Base-by-base conservation (phyloP, 2,797 vertebrate species). In the Galago senegalensis region DNA sequence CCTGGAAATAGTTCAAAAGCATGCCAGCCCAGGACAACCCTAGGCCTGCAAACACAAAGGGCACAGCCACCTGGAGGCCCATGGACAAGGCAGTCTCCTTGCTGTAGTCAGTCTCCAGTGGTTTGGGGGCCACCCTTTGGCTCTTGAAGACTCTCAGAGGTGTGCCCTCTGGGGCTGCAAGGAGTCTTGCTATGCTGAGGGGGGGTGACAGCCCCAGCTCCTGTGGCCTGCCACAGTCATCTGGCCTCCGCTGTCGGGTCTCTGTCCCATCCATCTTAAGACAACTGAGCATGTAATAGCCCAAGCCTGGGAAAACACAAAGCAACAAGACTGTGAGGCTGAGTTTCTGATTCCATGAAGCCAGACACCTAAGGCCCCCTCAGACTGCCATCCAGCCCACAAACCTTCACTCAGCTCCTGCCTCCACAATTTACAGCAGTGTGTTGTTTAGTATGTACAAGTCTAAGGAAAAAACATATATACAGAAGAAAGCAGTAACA, bases 1-100 rank as follows among this genome's bases (percentile, higher is more conserved):
- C 99, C 99, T 99, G 99, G 88, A 99, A 98, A 37, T 96, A 97
- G 98, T 99, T 99, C 98, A 99, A 97, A 96, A 99, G 98, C 98
- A 99, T 97, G 60, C 99, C 99, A 0, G 99, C 99, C 43, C 98
- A 97, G 80, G 99, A 99, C 98, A 99, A 99, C 65, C 99, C 99
- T 95, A 99, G 97, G 76, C 99, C 99, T 10, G 99, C 99, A 58
- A 99, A 97, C 87, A 99, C 89, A 97, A 99, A 99, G 0, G 99
- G 98, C 89, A 99, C 96, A 69, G 99, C 81, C 95, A 99, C 99
- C 98, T 99, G 99, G 5, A 99, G 97, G 87, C 97, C 98, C 83
- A 99, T 99, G 49, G 96, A 84, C 16, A 92, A 18, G 82, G 99
- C 97, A 0, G 99, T 99, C 95, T 99, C 99, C 70, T 99, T 99